Conservation (phyloP, 1,140 invertebrate species). For the Sesamia nonagrioides region DNA sequence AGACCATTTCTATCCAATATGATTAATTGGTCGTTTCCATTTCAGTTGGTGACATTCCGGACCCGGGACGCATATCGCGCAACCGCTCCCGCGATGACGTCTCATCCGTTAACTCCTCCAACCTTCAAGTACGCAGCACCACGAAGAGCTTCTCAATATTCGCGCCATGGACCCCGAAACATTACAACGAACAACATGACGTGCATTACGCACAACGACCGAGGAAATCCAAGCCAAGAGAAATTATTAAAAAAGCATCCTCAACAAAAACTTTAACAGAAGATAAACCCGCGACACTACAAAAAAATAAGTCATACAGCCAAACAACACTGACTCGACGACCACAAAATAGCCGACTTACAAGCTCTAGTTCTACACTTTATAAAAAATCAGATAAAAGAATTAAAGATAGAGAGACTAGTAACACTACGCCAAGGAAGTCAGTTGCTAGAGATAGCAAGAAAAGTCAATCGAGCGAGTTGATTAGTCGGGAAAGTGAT, state of each 20-base stretch:
- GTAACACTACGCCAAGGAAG: slow-evolving; percentile 83
- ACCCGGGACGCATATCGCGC: slow-evolving; percentile 88
- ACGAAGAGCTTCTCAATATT: slow-evolving; percentile 94
- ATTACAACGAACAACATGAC: slow-evolving; percentile 91
- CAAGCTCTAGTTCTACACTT: slow-evolving; percentile 77
- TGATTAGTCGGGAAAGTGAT: slow-evolving; percentile 86
- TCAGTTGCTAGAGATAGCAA: slow-evolving; percentile 77
- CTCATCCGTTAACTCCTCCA: slow-evolving; percentile 88
- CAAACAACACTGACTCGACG: slow-evolving; percentile 78
- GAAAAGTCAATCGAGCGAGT: slow-evolving; percentile 89
- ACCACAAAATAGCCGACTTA: slow-evolving; percentile 71
- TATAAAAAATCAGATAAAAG: slow-evolving; percentile 77
- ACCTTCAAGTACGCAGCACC: slow-evolving; percentile 91
- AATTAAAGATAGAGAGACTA: slow-evolving; percentile 75
- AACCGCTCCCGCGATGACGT: slow-evolving; percentile 92
- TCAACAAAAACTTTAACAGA: slow-evolving; percentile 73
- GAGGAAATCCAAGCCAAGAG: slow-evolving; percentile 72
- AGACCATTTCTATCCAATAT: no score
- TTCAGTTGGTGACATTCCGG: slow-evolving; percentile 92
- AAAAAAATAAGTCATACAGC: slow-evolving; percentile 82
- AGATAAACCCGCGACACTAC: slow-evolving; percentile 66
- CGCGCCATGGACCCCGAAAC: slow-evolving; percentile 93
- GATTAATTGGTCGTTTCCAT: slow-evolving; percentile 51
- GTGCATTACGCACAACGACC: slow-evolving; percentile 93
- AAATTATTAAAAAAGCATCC: slow-evolving; percentile 69